These are phyloP conservation scores for Horisme vitalbata DNA, from an alignment of 2,888 invertebrate genomes.

Conservation along the genomic window DNA sequence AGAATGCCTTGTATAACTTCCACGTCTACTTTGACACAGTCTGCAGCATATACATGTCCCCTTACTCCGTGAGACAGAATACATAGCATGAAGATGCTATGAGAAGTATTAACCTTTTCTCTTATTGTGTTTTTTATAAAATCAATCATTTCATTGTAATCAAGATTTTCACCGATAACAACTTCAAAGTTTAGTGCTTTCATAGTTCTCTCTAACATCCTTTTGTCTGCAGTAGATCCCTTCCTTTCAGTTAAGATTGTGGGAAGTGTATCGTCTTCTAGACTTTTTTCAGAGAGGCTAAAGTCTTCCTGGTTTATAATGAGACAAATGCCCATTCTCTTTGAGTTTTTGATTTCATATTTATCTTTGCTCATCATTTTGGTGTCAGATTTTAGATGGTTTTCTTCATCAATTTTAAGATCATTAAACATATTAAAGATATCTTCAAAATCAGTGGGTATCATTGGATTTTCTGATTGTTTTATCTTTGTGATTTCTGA, in stretches of 20 bases:
- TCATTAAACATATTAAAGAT: slow-evolving; percentile 46
- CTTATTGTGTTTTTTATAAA: slow-evolving; percentile 56
- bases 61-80: slow-evolving; percentile 72
- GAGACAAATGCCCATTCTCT: slow-evolving; percentile 64
- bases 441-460: slow-evolving; percentile 45
- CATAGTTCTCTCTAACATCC: slow-evolving; percentile 58
- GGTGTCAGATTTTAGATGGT: slow-evolving; percentile 53
- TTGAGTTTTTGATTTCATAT: slow-evolving; percentile 61
- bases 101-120: slow-evolving; percentile 49
- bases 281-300: slow-evolving; percentile 61
- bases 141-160: slow-evolving; percentile 53
- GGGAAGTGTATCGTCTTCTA: slow-evolving; percentile 41
- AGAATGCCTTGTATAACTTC: slow-evolving; percentile 65
- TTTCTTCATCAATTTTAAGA: slow-evolving; percentile 43
- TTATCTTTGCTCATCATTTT: slow-evolving; percentile 40
- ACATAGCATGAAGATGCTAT: slow-evolving; percentile 72
- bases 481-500: slow-evolving; percentile 16
- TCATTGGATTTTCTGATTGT: slow-evolving; percentile 19
- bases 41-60: slow-evolving; percentile 69
- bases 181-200: slow-evolving; percentile 61
- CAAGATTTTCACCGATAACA: slow-evolving; percentile 52
- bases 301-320: slow-evolving; percentile 74
- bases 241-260: slow-evolving; percentile 46
- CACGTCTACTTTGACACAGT: slow-evolving; percentile 67
- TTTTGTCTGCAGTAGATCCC: slow-evolving; percentile 62